Conservation (phyloP, 37 sponge, comb jelly and placozoan species). For the Ianthella basta region DNA sequence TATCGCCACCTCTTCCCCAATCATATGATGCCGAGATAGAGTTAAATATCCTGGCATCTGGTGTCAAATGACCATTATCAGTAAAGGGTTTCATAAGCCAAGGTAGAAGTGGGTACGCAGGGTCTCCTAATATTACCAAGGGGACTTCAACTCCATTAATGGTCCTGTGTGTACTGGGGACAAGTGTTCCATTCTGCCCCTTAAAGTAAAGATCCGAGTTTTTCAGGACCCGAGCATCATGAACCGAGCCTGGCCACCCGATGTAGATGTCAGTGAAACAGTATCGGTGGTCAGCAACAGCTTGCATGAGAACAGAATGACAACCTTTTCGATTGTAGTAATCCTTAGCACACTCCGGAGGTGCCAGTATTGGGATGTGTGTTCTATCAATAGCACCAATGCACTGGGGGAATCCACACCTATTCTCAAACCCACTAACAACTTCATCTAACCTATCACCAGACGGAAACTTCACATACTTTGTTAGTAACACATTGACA, state of each 20-base stretch:
- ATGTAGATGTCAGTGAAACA: constrained; percentile 24
- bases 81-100: too few relatives aligned
- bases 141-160: constrained; percentile 22
- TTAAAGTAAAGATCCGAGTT: constrained; percentile 26
- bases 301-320: constrained; percentile 47
- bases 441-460: constrained; percentile 1
- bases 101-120: too few relatives aligned
- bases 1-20: too few relatives aligned
- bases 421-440: constrained; percentile 22
- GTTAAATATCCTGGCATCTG: too few relatives aligned
- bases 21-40: too few relatives aligned
- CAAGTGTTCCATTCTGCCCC: background rate
- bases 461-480: constrained; percentile 28
- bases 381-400: constrained; percentile 51
- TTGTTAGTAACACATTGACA: constrained; percentile 13
- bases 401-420: constrained; percentile 39
- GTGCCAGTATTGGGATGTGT: constrained; percentile 41
- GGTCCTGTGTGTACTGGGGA: background rate
- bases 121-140: too few relatives aligned
- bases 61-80: too few relatives aligned
- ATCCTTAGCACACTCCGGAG: constrained; percentile 32
- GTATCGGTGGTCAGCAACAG: constrained; percentile 39
- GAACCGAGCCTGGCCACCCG: constrained; percentile 65
- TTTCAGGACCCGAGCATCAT: constrained; percentile 53
- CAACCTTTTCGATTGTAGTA: constrained; percentile 57